Evolutionary conservation across 2,888 invertebrate genomes (phyloP).

Genomic region (Anaspis maculata): DNA sequence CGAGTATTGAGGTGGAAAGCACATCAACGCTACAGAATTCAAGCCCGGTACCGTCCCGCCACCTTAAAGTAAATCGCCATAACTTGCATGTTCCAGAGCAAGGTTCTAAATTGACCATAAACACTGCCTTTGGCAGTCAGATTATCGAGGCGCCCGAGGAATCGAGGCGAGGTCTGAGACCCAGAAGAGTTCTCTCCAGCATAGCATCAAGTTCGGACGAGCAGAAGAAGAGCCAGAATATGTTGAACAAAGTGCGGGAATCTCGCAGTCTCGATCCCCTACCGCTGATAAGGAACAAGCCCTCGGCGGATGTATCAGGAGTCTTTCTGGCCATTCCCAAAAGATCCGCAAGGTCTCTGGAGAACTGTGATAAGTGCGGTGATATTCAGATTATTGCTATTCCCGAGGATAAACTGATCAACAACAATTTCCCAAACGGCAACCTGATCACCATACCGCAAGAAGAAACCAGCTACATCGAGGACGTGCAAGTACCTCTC

Average conservation of each 20-base stretch:
- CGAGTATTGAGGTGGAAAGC: constrained; percentile 48
- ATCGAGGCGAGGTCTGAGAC: constrained; percentile 25
- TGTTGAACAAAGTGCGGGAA: constrained; percentile 46
- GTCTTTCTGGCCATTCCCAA: constrained; percentile 20
- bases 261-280: constrained; percentile 60
- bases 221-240: constrained; percentile 34
- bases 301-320: constrained; percentile 19
- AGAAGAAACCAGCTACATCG: constrained; percentile 31
- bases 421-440: constrained; percentile 50
- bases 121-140: constrained; percentile 40
- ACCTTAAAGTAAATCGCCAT: constrained; percentile 40
- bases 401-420: constrained; percentile 42
- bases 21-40: constrained; percentile 49
- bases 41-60: constrained; percentile 41
- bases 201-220: constrained; percentile 59
- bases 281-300: constrained; percentile 36
- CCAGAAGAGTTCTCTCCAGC: constrained; percentile 53
- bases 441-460: constrained; percentile 40
- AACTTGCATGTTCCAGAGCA: constrained; percentile 47
- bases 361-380: constrained; percentile 44
- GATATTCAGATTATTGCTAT: constrained; percentile 41
- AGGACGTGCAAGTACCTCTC: constrained; percentile 43
- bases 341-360: constrained; percentile 41
- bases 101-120: constrained; percentile 44
- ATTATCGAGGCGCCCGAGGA: constrained; percentile 29